Evolutionary conservation across 1,140 invertebrate species (phyloP).

Genomic region (Drosophila orena): DNA sequence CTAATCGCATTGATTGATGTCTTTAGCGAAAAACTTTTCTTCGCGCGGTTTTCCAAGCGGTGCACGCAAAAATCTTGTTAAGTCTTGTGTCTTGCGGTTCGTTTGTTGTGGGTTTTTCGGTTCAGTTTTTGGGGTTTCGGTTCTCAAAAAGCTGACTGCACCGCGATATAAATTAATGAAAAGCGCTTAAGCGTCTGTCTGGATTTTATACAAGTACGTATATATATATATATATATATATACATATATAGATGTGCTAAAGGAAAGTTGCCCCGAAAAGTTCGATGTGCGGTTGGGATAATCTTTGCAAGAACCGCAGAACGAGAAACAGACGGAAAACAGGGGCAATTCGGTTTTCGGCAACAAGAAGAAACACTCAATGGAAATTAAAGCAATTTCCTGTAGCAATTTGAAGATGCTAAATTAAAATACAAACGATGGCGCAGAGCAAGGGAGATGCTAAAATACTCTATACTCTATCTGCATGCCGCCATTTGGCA

Average conservation of each 20-base stretch:
- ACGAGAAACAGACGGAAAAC: conserved; percentile 40
- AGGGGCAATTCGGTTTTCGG: conserved; percentile 50
- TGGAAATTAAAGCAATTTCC: conserved; percentile 83
- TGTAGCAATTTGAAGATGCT: conserved; percentile 76
- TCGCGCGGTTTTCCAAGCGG: conserved; percentile 1
- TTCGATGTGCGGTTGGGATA: conserved; percentile 35
- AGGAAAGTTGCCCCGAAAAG: conserved; percentile 25
- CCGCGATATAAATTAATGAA: conserved; percentile 66
- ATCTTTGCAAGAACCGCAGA: conserved; percentile 54
- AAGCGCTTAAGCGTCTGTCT: conserved; percentile 61
- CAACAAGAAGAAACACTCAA: conserved; percentile 63
- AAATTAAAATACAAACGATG: conserved; percentile 74
- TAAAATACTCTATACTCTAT: conserved; percentile 3
- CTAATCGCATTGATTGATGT: conserved; percentile 53
- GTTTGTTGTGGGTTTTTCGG: conserved; percentile 40
- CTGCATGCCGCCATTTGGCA: conserved; percentile 9
- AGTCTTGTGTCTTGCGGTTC: conserved; percentile 35
- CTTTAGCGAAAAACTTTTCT: conserved; percentile 15
- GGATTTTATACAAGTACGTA: not conserved
- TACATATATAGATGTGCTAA: not conserved
- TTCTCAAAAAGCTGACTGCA: conserved; percentile 21
- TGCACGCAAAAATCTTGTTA: conserved; percentile 65
- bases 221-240: not conserved
- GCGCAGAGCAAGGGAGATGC: conserved; percentile 1
- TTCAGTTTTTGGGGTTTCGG: conserved; percentile 6